phyloP scores from a whole-genome alignment of 2,888 invertebrate genomes.

The Phalera bucephala region DNA sequence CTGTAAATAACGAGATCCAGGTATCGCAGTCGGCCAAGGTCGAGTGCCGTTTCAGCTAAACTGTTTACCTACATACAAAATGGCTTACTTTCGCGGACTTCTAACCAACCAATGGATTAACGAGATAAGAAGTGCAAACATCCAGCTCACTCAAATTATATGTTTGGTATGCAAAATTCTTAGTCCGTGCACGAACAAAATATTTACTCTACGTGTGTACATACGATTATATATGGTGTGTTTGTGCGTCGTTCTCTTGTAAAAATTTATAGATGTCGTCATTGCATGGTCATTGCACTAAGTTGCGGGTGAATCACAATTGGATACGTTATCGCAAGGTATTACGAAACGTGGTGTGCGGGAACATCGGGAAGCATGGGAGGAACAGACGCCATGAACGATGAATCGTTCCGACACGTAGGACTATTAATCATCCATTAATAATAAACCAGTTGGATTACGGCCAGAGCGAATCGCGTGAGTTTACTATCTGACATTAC shows the following conservation, averaged over 20 bases:
- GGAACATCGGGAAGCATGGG: conserved; percentile 23
- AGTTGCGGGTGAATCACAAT: conserved; percentile 38
- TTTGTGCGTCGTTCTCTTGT: conserved; percentile 22
- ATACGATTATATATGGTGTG: conserved; percentile 12
- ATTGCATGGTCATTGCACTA: conserved; percentile 39
- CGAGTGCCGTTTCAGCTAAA: conserved; percentile 34
- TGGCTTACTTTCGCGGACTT: conserved; percentile 38
- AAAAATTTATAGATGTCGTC: conserved; percentile 39
- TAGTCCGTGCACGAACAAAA: conserved; percentile 26
- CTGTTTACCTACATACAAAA: conserved; percentile 47
- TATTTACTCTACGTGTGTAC: conserved; percentile 24
- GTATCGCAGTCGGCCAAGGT: conserved; percentile 67
- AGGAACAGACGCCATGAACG: conserved; percentile 31
- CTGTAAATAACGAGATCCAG: conserved; percentile 56
- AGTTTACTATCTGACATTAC: conserved; percentile 45
- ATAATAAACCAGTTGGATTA: conserved; percentile 52
- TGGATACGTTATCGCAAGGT: conserved; percentile 32
- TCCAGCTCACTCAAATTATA: conserved; percentile 22
- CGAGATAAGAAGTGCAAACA: conserved; percentile 42
- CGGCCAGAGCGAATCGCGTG: conserved; percentile 42
- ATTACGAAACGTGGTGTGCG: conserved; percentile 33
- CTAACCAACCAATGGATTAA: conserved; percentile 29
- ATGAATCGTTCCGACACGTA: conserved; percentile 35
- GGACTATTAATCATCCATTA: conserved; percentile 52
- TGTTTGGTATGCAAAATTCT: conserved; percentile 32